Percentiles rank a stretch among this genome's conserved stretches.
Conservation (phyloP, 2,888 invertebrate species). For the Trichopria drosophilae region DNA sequence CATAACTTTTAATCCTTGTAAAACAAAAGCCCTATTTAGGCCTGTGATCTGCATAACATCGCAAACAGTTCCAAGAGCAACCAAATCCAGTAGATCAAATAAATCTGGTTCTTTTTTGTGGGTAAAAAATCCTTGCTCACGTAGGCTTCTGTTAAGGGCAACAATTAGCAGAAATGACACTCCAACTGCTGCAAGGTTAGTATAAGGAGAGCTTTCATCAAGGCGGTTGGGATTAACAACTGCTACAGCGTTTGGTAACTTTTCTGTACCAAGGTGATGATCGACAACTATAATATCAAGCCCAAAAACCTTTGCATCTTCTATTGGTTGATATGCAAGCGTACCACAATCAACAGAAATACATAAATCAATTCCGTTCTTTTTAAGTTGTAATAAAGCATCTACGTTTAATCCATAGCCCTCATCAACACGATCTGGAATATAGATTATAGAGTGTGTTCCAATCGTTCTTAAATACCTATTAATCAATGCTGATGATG, state of each 20-base stretch:
- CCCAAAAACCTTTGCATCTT: conserved; percentile 14
- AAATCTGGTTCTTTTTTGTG: conserved; percentile 15
- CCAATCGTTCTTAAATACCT: conserved; percentile 11
- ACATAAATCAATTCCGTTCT: conserved; percentile 10
- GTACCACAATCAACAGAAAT: conserved; percentile 18
- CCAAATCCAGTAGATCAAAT: conserved; percentile 14
- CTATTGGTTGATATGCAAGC: conserved; percentile 15
- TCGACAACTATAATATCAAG: conserved; percentile 18
- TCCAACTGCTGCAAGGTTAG: conserved; percentile 14
- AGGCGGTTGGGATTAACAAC: conserved; percentile 15
- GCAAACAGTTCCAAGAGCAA: conserved; percentile 18
- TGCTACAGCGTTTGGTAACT: conserved; percentile 13
- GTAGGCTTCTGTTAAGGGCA: conserved; percentile 8
- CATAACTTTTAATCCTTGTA: conserved; percentile 16
- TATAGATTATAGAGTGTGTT: conserved; percentile 13
- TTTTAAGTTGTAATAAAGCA: conserved; percentile 12
- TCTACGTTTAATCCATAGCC: conserved; percentile 15
- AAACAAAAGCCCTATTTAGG: conserved; percentile 15
- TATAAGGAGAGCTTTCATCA: conserved; percentile 13
- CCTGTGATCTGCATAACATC: conserved; percentile 16
- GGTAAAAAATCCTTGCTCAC: conserved; percentile 8
- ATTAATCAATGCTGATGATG: conserved; percentile 14
- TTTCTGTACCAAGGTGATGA: conserved; percentile 12
- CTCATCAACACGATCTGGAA: conserved; percentile 17
- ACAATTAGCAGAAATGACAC: conserved; percentile 10